Conservation (phyloP, 2,797 vertebrate genomes). For the Phataginus tricuspis region DNA sequence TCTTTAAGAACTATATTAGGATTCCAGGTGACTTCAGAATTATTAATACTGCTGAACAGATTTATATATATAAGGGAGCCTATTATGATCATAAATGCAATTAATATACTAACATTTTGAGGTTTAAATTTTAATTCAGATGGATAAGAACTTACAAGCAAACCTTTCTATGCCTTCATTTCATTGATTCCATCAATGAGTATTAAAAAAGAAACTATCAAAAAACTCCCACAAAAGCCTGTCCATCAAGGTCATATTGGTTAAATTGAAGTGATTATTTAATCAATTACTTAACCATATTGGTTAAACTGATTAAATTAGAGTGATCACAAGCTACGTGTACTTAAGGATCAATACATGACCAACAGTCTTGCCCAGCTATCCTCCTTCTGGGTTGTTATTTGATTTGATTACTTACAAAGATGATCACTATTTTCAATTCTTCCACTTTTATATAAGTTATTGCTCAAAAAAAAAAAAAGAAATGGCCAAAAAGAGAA, state of each 20-base stretch:
- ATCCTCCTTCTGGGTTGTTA: not conserved
- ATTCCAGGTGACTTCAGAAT: not conserved
- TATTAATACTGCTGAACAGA: not conserved
- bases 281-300: too few species aligned
- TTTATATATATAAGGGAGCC: not conserved
- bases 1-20: not conserved
- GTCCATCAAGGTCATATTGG: not conserved
- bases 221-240: not conserved
- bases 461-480: not conserved
- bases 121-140: constrained; percentile 6
- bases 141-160: constrained; percentile 4
- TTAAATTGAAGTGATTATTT: too few species aligned
- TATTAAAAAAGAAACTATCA: not conserved
- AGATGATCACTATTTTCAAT: not conserved
- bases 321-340: not conserved
- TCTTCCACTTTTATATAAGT: not conserved
- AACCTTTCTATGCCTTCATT: not conserved
- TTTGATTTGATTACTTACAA: not conserved
- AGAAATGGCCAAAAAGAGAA: not conserved
- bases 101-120: not conserved
- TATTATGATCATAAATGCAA: not conserved
- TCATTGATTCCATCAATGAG: not conserved
- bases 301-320: not conserved
- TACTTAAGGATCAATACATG: constrained; percentile 13
- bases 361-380: not conserved